Conservation (phyloP, 1,140 invertebrate genomes). For the Euura lappo region DNA sequence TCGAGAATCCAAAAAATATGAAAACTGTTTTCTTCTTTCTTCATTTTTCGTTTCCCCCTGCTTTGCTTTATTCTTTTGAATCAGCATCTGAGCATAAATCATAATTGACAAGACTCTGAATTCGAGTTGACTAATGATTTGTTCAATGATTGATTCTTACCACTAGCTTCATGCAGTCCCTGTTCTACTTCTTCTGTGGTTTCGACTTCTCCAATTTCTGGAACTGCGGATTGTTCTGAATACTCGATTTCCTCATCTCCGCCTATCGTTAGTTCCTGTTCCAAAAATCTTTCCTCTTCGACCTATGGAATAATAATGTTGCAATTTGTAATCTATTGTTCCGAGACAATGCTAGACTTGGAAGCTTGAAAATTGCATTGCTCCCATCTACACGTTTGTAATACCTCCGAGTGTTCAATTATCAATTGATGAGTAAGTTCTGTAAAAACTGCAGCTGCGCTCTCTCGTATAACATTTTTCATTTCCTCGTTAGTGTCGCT, state of each 20-base stretch:
- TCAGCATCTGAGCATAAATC: not conserved
- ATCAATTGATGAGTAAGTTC: not conserved
- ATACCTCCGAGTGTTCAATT: not conserved
- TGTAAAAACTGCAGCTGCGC: conserved; percentile 8
- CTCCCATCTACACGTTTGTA: too few relatives aligned
- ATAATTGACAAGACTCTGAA: not conserved
- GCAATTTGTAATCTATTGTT: too few relatives aligned
- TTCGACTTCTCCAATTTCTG: not conserved
- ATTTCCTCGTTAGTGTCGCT: conserved; percentile 13
- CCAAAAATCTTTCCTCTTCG: too few relatives aligned
- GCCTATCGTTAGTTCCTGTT: not conserved
- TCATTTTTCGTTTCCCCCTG: not conserved
- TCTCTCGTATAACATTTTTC: conserved; percentile 13
- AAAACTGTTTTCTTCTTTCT: not conserved
- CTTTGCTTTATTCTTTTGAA: not conserved
- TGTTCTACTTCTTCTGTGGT: not conserved
- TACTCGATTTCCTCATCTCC: not conserved
- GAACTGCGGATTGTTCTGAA: not conserved
- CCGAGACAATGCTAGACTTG: too few relatives aligned
- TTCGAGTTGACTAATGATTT: not conserved
- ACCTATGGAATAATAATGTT: too few relatives aligned
- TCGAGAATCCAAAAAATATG: not conserved
- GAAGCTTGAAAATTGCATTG: too few relatives aligned
- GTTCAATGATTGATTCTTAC: not conserved
- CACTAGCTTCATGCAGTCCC: not conserved